Evolutionary conservation across 2,888 invertebrate genomes (phyloP), one percentile per base, ranked within the genome.

Genomic region (Asteroscopus sphinx): DNA sequence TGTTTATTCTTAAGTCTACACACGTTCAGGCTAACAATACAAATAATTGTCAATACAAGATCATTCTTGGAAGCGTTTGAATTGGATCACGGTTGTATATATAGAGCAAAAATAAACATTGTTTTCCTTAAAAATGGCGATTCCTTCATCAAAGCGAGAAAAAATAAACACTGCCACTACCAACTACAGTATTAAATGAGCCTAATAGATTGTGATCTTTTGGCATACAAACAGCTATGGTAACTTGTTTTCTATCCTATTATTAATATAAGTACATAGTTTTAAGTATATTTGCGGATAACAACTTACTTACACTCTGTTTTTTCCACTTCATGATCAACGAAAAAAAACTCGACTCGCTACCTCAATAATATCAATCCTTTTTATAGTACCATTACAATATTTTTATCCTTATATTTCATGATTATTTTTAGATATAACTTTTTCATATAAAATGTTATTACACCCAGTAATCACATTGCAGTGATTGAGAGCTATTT

Each of bases 401-500:
- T 62, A 74, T 70, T 70, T 51, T 39, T 47, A 45, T 17, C 36
- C 17, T 46, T 16, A 53, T 48, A 69, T 49, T 73, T 70, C 56
- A 67, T 52, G 59, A 55, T 54, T 49, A 72, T 55, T 61, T 73
- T 74, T 53, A 55, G 55, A 48, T 15, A 49, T 59, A 59, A 70
- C 67, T 75, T 71, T 54, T 75, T 59, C 72, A 36, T 55, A 71
- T 71, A 71, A 72, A 72, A 75, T 75, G 15, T 75, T 73, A 75
- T 61, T 56, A 58, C 67, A 41, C 0, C 17, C 37, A 53, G 66
- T 67, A 67, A 67, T 71, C 67, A 53, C 54, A 44, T 57, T 13
- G 42, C 32, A 40, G 39, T 62, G 76, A 73, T 73, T 57, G 52
- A 72, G n/a, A 25, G 58, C 26, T 59, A 57, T 68, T 68, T 68